A percentile compares a stretch with the other conserved stretches of the same genome.
Conservation (phyloP, 2,888 invertebrate genomes). For the Pyrgus malvae region DNA sequence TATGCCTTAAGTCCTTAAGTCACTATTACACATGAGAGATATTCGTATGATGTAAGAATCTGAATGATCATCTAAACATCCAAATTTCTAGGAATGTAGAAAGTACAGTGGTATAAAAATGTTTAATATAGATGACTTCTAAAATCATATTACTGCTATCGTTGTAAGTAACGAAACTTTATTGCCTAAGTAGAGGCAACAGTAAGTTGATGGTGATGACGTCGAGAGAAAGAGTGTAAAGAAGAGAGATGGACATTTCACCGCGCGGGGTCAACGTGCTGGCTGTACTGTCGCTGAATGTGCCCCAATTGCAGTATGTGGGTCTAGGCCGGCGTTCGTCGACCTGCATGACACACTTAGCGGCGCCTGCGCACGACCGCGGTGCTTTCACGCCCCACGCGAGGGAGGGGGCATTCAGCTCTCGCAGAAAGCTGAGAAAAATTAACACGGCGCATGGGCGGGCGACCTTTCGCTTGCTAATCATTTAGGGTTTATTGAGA, state of each 20-base stretch:
- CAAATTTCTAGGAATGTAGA: too few species aligned
- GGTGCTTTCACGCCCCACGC: constrained; percentile 74
- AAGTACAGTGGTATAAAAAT: too few species aligned
- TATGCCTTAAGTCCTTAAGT: too few species aligned
- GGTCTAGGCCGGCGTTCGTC: constrained; percentile 83
- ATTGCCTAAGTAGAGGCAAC: background rate
- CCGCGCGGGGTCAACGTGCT: constrained; percentile 78
- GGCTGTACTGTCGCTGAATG: constrained; percentile 80
- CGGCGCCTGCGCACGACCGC: constrained; percentile 68
- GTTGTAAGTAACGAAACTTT: background rate
- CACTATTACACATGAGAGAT: too few species aligned
- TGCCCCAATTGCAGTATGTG: constrained; percentile 79
- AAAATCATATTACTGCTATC: background rate
- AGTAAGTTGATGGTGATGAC: constrained; percentile 29
- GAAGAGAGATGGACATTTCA: constrained; percentile 79
- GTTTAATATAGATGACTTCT: background rate
- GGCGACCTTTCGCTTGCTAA: constrained; percentile 12
- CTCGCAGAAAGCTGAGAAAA: constrained; percentile 72
- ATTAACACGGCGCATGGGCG: constrained; percentile 25
- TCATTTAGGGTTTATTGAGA: background rate
- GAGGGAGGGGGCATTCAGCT: constrained; percentile 53
- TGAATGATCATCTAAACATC: too few species aligned
- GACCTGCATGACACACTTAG: constrained; percentile 79
- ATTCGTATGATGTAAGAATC: too few species aligned
- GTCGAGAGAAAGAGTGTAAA: constrained; percentile 79